phyloP scores from a whole-genome alignment of 2,888 invertebrate species.

The Exocentrus adspersus region DNA sequence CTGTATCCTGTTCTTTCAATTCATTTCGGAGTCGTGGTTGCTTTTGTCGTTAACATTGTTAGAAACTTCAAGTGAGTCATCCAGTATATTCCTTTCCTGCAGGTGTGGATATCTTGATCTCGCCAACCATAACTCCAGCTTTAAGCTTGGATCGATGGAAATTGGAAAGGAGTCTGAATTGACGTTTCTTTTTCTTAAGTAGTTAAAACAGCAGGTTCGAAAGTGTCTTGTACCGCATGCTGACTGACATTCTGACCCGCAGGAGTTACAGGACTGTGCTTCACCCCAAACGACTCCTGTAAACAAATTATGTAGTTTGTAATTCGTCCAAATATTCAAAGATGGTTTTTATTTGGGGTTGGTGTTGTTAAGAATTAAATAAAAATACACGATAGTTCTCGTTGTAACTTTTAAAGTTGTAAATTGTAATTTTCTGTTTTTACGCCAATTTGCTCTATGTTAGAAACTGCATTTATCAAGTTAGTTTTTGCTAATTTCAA shows the following conservation, averaged over 20 bases:
- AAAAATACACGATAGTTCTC: no score
- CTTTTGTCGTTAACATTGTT: constrained; percentile 8
- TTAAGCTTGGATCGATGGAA: constrained; percentile 57
- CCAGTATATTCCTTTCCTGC: constrained; percentile 43
- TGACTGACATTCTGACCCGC: constrained; percentile 73
- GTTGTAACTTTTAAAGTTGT: no score
- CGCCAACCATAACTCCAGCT: constrained; percentile 60
- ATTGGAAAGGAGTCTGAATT: constrained; percentile 46
- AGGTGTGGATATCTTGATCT: constrained; percentile 55
- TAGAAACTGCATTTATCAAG: no score
- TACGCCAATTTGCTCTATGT: no score
- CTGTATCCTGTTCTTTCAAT: background rate
- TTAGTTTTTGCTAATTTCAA: no score
- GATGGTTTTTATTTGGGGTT: no score
- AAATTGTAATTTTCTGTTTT: no score
- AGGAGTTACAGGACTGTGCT: constrained; percentile 74
- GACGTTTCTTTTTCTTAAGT: constrained; percentile 69
- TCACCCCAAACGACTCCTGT: constrained; percentile 65
- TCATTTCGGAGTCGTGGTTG: constrained; percentile 11
- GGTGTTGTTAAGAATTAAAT: no score
- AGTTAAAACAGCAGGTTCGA: constrained; percentile 79
- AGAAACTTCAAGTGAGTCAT: constrained; percentile 13
- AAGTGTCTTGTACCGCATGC: constrained; percentile 77
- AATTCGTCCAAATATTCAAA: background rate
- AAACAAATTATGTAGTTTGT: background rate